These are phyloP conservation scores for Drosophila pandora DNA, from an alignment of 1,140 invertebrate genomes.

Conservation along the genomic window DNA sequence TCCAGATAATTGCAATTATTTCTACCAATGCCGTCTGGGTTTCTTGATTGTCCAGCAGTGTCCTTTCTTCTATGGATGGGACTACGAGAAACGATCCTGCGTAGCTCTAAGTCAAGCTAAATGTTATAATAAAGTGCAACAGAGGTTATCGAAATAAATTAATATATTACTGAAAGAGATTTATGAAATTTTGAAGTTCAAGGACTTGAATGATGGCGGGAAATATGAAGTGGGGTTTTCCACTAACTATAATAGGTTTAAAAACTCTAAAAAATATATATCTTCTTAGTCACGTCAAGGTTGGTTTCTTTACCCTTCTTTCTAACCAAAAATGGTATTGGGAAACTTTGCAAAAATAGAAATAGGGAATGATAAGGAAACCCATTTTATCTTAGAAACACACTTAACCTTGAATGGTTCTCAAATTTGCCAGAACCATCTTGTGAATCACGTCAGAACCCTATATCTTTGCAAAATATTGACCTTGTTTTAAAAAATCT, in stretches of 20 bases:
- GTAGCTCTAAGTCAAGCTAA: constrained; percentile 57
- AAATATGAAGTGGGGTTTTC: too few relatives aligned
- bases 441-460: constrained; percentile 5
- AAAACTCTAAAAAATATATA: too few relatives aligned
- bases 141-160: constrained; percentile 17
- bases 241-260: too few relatives aligned
- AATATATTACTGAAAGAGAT: neutral
- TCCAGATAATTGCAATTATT: constrained; percentile 76
- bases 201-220: too few relatives aligned
- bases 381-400: neutral
- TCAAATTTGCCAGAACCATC: neutral
- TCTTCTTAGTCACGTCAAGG: neutral
- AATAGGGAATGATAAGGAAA: neutral
- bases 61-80: constrained; percentile 75
- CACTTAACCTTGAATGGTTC: constrained; percentile 10
- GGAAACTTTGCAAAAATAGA: neutral
- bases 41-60: constrained; percentile 74
- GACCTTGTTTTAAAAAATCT: constrained; percentile 17
- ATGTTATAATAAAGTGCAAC: constrained; percentile 46
- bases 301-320: neutral
- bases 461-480: constrained; percentile 26
- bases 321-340: neutral
- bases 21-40: constrained; percentile 66
- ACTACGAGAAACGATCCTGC: constrained; percentile 65
- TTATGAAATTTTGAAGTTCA: neutral